Base-by-base conservation (phyloP, 2,888 invertebrate species). In the Stomorhina lunata region DNA sequence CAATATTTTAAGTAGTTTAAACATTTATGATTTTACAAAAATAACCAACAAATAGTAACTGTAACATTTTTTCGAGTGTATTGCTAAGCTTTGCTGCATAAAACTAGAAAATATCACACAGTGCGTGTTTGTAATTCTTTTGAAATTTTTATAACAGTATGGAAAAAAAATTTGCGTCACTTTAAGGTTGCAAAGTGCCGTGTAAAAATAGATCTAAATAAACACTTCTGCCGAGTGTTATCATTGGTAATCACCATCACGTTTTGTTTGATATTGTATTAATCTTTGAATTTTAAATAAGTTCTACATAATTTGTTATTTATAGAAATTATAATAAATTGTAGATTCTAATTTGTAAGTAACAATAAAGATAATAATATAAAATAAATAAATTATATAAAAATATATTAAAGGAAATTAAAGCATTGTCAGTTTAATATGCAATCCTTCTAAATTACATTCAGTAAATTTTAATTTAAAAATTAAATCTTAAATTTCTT, bases 231-330 rank as follows among this genome's bases (percentile, higher is more conserved):
- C 57, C 12, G 25, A 69, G 73, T 69, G 48, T 65, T 65, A 75
- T 82, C 78, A 71, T 75, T 79, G 63, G 43, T 75, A 75, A 82
- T 82, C 81, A 82, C 43, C 34, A 57, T 65, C 81, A 82, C 78
- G 81, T 82, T 78, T 82, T 65, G 63, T 75, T 71, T 82, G 61
- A 57, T 69, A 48, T 27, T 50, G 25, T 10, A 48, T 57, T 76
- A 66, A 63, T 68, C 72, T 78, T 71, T 73, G 81, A 78, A 82
- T 82, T 79, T 69, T 57, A 53, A 75, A 82, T 82, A 75, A 75
- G 81, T 78, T 82, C 79, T 53, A 75, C n/a, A 75, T 79, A 69
- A 82, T 79, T 79, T 79, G 45, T 65, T 78, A 79, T 78, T 75
- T 78, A 81, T 81, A 72, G 72, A 65, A 55, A 53, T 37, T 17